Conservation (phyloP, 2,797 vertebrate species). For the Rhabdomys pumilio region DNA sequence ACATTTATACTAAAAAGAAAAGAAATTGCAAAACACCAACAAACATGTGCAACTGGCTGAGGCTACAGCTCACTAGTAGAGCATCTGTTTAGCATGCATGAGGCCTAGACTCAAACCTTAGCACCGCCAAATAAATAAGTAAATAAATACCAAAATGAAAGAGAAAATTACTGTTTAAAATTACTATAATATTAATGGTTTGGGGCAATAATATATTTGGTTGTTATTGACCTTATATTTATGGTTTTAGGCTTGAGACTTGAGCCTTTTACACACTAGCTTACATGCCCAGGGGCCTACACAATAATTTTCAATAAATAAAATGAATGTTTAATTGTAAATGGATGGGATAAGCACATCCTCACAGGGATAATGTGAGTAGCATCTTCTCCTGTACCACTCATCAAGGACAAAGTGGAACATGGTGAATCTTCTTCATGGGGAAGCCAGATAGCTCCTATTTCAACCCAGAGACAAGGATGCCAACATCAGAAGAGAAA, state of each 20-base stretch:
- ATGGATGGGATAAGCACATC: background rate
- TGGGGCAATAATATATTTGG: background rate
- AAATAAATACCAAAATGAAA: background rate
- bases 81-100: too few relatives aligned
- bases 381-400: background rate
- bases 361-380: background rate
- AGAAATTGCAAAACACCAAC: background rate
- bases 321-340: slow-evolving; percentile 46
- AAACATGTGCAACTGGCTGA: background rate
- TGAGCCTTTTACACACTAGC: background rate
- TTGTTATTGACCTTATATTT: background rate
- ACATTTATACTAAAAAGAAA: background rate
- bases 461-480: background rate
- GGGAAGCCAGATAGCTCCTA: background rate
- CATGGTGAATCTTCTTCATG: background rate
- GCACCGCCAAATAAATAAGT: background rate
- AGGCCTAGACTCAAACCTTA: background rate
- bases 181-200: background rate
- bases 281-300: background rate
- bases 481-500: background rate
- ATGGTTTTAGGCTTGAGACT: background rate
- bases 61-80: background rate
- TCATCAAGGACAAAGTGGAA: slow-evolving; percentile 35
- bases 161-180: background rate
- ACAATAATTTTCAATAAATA: slow-evolving; percentile 29